Evolutionary conservation across 2,113 vertebrate genomes (phyloP).

Genomic region (Genyomyrus donnyi): DNA sequence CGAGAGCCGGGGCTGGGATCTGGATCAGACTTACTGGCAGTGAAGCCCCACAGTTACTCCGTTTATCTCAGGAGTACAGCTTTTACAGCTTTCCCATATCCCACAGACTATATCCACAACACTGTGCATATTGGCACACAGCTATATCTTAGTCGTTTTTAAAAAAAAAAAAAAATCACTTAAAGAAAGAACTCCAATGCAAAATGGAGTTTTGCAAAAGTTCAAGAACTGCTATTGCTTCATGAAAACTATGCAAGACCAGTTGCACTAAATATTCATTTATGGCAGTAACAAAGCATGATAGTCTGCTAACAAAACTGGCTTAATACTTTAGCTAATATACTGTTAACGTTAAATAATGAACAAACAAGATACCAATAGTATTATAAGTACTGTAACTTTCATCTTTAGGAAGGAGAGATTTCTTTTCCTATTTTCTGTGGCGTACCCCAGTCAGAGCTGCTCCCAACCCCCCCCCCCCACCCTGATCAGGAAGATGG

Average conservation of each 20-base stretch:
- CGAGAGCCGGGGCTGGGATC: constrained; percentile 29
- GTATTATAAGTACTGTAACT: neutral
- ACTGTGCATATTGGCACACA: neutral
- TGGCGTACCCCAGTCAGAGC: neutral
- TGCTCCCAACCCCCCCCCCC: neutral
- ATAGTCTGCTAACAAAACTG: neutral
- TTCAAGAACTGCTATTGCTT: neutral
- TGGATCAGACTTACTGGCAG: constrained; percentile 13
- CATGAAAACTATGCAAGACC: neutral
- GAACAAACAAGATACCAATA: neutral
- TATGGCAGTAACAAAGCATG: neutral
- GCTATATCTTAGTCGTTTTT: neutral
- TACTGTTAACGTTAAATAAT: neutral
- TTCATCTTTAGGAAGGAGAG: neutral
- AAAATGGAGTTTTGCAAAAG: neutral
- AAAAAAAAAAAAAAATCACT: neutral
- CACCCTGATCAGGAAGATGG: neutral
- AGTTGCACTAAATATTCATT: neutral
- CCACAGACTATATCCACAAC: constrained; percentile 1
- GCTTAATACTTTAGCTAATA: neutral
- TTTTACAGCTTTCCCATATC: neutral
- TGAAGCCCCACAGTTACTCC: neutral
- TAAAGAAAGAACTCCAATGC: neutral
- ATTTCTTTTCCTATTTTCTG: neutral
- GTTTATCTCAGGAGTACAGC: constrained; percentile 6